Conservation (phyloP, 2,888 invertebrate species). For the Agrotis ipsilon region DNA sequence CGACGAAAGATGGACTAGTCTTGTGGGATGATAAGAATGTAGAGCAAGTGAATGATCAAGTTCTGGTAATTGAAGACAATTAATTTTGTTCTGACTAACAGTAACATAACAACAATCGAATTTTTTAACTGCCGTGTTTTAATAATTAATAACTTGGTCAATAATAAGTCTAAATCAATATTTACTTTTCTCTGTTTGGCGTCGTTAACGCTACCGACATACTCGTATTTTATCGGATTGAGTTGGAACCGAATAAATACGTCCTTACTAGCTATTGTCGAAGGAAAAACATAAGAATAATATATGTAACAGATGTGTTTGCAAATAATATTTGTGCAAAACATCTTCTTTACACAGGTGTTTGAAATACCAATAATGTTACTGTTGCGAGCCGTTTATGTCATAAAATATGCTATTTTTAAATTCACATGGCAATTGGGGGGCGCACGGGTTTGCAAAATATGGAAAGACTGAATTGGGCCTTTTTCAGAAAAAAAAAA, state of each 20-base stretch:
- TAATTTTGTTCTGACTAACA: not conserved
- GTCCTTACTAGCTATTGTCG: not conserved
- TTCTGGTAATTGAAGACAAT: not conserved
- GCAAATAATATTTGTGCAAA: not conserved
- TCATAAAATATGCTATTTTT: not conserved
- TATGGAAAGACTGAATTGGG: too few species aligned
- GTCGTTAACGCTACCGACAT: not conserved
- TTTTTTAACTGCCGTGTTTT: not conserved
- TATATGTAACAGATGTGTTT: constrained; percentile 18
- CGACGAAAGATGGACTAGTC: not conserved
- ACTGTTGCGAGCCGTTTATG: constrained; percentile 8
- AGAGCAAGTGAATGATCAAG: not conserved
- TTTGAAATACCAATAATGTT: not conserved
- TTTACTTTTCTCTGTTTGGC: not conserved
- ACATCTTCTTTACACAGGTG: constrained; percentile 3
- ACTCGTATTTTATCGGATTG: not conserved
- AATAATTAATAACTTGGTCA: too few species aligned
- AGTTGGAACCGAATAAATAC: not conserved
- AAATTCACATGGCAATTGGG: too few species aligned
- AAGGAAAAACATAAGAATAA: constrained; percentile 3
- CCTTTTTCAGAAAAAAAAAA: too few species aligned
- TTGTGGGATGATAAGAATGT: not conserved
- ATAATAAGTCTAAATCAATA: not conserved
- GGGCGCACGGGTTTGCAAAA: too few species aligned
- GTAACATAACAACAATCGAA: too few species aligned